Base-by-base conservation (phyloP, 2,888 invertebrate species). In the Latrodectus hesperus region DNA sequence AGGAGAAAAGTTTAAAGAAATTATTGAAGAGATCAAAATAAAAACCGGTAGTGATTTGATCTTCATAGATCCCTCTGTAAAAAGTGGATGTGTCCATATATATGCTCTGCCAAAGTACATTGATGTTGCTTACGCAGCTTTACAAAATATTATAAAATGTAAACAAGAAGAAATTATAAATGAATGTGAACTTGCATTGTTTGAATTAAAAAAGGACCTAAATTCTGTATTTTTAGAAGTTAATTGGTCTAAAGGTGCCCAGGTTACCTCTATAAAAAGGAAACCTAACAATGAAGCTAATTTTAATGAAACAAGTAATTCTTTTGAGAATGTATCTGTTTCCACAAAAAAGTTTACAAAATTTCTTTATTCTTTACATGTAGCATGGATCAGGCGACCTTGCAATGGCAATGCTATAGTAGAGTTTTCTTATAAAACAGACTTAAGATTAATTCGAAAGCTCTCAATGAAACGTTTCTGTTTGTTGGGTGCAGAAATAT, bases 191-290 rank as follows among this genome's bases (percentile, higher is more conserved):
- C 14, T 53, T 16, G 17, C 74, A 49, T 53, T 55, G 53, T 67
- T 84, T 14, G 84, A 84, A 71, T 38, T 88, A 14, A 67, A 80
- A 9, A 84, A 80, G 67, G 80, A 70, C 0, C 55, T 75, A 17
- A 76, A 52, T 16, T 75, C 38, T 22, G 22, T 84, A 9, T 53
- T 52, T 17, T 49, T 88, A 65, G 72, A 84, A 67, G 65, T 88
- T 64, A 76, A 67, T 38, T 88, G 79, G 74, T 65, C 68, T 1
- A 84, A 80, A 80, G 88, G 88, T 52, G 88, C 84, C 65, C 52
- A 65, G 17, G 70, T 75, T 64, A 80, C 52, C 74, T 38, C 49
- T 52, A 67, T 85, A n/a, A n/a, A 51, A 51, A 9, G n/a, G 9
- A 11, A 52, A n/a, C 16, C 53, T n/a, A 17, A 52, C 9, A 14